Conservation (phyloP, 2,113 vertebrate genomes). For the Manacus vitellinus region DNA sequence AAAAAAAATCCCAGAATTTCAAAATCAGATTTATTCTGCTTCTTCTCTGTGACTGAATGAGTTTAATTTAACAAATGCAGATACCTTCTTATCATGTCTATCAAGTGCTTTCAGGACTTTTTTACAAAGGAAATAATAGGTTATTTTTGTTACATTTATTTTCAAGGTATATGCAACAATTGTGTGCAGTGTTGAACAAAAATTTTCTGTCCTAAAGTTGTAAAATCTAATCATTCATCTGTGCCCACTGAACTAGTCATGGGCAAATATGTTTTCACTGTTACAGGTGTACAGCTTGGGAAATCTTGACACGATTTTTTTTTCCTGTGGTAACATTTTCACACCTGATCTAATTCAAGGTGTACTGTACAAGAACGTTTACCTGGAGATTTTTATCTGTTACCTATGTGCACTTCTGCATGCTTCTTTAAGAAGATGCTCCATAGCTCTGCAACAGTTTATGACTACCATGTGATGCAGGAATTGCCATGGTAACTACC, state of each 20-base stretch:
- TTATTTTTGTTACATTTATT: background rate
- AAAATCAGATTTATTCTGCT: background rate
- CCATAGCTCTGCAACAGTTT: background rate
- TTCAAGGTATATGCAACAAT: background rate
- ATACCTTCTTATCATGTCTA: background rate
- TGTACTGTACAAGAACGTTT: background rate
- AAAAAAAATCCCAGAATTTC: background rate
- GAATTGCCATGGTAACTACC: conserved; percentile 51
- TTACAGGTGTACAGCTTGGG: background rate
- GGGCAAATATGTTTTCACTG: background rate
- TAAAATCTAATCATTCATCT: background rate
- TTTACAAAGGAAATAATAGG: background rate
- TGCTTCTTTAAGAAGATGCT: conserved; percentile 9
- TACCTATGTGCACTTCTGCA: background rate
- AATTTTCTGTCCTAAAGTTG: background rate
- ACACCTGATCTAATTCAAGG: background rate
- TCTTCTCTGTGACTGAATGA: background rate
- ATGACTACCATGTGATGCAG: background rate
- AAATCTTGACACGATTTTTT: background rate
- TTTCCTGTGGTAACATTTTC: background rate
- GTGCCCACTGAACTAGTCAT: background rate
- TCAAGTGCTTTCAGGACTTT: background rate
- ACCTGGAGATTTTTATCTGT: background rate
- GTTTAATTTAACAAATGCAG: background rate
- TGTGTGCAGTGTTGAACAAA: background rate